Evolutionary conservation across 2,888 invertebrate genomes (phyloP).

Genomic region (Calameuta filiformis): DNA sequence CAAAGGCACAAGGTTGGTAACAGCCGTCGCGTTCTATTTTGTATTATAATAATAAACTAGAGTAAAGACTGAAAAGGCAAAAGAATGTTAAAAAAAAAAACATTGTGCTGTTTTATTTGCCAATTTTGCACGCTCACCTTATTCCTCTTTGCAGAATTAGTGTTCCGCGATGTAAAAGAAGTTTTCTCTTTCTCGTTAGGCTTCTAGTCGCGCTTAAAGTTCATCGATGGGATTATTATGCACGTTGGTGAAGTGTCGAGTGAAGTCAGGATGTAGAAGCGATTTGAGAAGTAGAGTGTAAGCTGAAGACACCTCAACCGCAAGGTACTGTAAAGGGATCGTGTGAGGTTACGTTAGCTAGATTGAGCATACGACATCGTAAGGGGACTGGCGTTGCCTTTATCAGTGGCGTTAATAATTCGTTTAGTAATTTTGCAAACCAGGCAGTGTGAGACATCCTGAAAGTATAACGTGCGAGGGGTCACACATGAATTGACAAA

Average conservation of each 20-base stretch:
- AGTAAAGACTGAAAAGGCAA: neutral
- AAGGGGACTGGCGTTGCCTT: slow-evolving; percentile 40
- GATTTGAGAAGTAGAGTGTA: slow-evolving; percentile 40
- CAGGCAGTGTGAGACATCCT: slow-evolving; percentile 46
- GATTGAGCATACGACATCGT: slow-evolving; percentile 14
- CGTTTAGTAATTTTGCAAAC: slow-evolving; percentile 59
- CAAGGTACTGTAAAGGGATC: slow-evolving; percentile 27
- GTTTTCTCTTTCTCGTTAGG: slow-evolving; percentile 2
- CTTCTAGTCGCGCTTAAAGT: neutral
- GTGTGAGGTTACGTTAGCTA: slow-evolving; percentile 11
- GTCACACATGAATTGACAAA: slow-evolving; percentile 51
- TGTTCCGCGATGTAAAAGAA: slow-evolving; percentile 25
- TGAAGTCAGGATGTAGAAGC: slow-evolving; percentile 12
- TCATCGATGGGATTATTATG: neutral
- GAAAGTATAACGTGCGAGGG: slow-evolving; percentile 47
- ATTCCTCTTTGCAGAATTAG: neutral
- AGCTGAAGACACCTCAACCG: slow-evolving; percentile 40
- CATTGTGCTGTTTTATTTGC: neutral
- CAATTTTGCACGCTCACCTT: neutral
- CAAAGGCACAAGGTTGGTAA: neutral
- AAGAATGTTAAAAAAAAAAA: neutral
- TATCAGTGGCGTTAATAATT: slow-evolving; percentile 60
- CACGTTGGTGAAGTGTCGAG: neutral
- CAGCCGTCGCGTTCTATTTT: neutral
- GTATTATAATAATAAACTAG: neutral